Conservation (phyloP, 1,140 invertebrate species). For the Zaprionus vittiger region DNA sequence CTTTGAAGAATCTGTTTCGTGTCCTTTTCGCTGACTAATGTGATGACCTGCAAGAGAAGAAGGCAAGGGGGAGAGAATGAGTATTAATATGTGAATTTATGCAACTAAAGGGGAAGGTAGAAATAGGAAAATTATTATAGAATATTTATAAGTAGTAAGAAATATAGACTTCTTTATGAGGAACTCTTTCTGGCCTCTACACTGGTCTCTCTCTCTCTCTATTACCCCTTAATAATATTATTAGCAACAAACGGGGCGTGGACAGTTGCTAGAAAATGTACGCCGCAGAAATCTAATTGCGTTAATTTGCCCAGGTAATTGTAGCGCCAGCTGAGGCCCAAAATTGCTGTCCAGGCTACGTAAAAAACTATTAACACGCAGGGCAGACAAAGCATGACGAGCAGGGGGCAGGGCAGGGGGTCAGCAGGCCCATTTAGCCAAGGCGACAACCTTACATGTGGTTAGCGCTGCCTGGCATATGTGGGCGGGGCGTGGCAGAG, state of each 20-base stretch:
- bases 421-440: too few species aligned
- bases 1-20: constrained; percentile 18
- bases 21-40: constrained; percentile 49
- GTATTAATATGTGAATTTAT: constrained; percentile 35
- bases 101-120: constrained; percentile 9
- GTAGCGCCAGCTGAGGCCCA: constrained; percentile 39
- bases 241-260: constrained; percentile 30
- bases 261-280: constrained; percentile 19
- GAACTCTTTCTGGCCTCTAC: too few species aligned
- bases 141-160: not conserved
- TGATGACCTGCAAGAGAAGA: constrained; percentile 27
- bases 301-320: constrained; percentile 77
- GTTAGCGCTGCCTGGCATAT: not conserved
- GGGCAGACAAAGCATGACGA: constrained; percentile 6
- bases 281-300: constrained; percentile 62
- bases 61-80: constrained; percentile 4
- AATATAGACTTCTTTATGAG: not conserved
- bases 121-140: not conserved
- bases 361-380: constrained; percentile 76
- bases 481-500: constrained; percentile 5
- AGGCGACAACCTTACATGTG: constrained; percentile 8
- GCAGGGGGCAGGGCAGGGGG: not conserved
- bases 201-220: not conserved
- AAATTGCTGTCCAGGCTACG: constrained; percentile 46
- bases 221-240: constrained; percentile 30